Base-by-base conservation (phyloP, 1,140 invertebrate genomes). In the Psix sp. region DNA sequence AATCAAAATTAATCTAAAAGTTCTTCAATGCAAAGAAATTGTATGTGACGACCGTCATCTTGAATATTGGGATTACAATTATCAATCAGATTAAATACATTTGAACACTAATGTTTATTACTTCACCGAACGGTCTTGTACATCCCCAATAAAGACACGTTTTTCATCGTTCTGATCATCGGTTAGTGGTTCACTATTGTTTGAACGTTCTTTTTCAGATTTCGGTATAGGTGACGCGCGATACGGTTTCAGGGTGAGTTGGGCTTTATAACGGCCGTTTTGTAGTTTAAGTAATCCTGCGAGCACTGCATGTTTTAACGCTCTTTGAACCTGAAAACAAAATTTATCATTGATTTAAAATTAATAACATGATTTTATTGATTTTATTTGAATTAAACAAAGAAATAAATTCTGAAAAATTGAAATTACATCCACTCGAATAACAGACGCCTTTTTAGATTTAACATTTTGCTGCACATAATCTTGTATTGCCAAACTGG, bases 251-350 rank as follows among this genome's bases (percentile, higher is more conserved):
- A 77, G 35, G 13, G 62, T 62, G 14, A 78, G 51, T 17, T 73
- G 33, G 24, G 66, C 24, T 26, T 82, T 82, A 51, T 85, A 86
- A 54, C 82, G 82, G 15, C 83, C 84, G 4, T 80, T 80, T 18
- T 73, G 67, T 1, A 80, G 74, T 21, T 78, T 79, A 15, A 87
- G 45, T 0, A 86, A 60, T 10, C 84, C 83, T 1, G 80, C 81
- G 15, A 74, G 78, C 9, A 86, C 79, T 0, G 80, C 85, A 21
- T 83, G 75, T 40, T 83, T 86, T 36, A 87, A 40, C 13, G 84
- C 84, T 16, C 77, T 73, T n/a, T 66, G 78, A 39, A 86, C 80
- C 79, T 87, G 57, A 36, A 70, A 68, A 29, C 2, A 29, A 29
- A 29, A 29, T 29, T 2, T 3, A 29, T 29, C 26, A 29, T 5